Conservation (phyloP, 2,113 vertebrate species). For the Oreochromis tanganicae region DNA sequence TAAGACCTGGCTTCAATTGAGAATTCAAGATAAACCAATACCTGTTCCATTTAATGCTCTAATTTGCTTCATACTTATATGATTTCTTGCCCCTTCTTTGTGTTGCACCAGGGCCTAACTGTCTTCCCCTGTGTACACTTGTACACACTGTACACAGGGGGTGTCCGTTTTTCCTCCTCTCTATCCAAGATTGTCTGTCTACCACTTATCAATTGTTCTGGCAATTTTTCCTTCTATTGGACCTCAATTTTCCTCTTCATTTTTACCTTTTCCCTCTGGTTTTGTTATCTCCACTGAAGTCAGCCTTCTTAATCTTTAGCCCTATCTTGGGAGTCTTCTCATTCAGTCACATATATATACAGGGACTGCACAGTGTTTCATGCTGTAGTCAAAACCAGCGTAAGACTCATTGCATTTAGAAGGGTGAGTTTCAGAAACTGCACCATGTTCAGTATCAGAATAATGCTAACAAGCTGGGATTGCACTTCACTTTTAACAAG, state of each 20-base stretch:
- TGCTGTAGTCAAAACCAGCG: background rate
- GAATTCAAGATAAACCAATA: background rate
- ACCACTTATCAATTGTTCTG: background rate
- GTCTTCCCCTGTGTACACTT: background rate
- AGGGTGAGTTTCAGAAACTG: background rate
- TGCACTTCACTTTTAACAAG: background rate
- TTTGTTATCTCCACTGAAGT: background rate
- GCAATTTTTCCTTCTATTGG: background rate
- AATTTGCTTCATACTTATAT: background rate
- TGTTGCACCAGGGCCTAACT: background rate
- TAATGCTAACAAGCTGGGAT: background rate
- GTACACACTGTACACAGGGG: too few relatives aligned
- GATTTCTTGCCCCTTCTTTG: rapidly evolving
- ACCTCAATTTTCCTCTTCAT: background rate
- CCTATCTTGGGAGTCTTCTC: background rate
- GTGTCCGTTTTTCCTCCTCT: background rate
- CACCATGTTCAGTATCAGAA: background rate
- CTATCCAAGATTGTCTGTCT: background rate
- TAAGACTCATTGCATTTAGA: background rate
- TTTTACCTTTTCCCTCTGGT: background rate
- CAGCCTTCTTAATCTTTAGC: background rate
- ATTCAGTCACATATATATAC: background rate
- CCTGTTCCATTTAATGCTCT: background rate
- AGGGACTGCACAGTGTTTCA: background rate
- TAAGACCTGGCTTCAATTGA: background rate